Percentiles rank a stretch among this genome's conserved stretches.
These are phyloP conservation scores for Rotaria magnacalcarata DNA, from an alignment of 2,888 invertebrate genomes.

Conservation along the genomic window DNA sequence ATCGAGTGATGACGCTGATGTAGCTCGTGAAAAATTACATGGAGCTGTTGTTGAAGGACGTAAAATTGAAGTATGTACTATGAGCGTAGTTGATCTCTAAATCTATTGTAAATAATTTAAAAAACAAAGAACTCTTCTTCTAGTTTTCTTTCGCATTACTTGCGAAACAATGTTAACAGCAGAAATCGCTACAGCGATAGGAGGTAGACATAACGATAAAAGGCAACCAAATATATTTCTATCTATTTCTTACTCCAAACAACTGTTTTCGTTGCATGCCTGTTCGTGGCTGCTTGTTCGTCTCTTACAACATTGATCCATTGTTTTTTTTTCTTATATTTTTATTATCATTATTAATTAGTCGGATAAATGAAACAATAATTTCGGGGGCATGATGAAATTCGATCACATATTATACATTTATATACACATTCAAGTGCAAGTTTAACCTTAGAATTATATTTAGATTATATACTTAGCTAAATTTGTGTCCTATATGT, in stretches of 20 bases:
- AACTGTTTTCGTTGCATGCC: constrained; percentile 33
- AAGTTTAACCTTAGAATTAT: constrained; percentile 21
- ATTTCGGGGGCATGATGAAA: constrained; percentile 26
- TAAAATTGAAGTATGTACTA: constrained; percentile 77
- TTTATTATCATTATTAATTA: neutral
- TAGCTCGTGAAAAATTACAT: constrained; percentile 99
- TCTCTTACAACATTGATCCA: constrained; percentile 21
- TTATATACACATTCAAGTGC: neutral
- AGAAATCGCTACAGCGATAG: constrained; percentile 4
- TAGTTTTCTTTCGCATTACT: neutral
- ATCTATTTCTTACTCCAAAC: neutral
- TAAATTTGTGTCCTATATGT: constrained; percentile 22
- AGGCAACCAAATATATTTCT: constrained; percentile 31
- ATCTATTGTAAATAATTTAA: neutral
- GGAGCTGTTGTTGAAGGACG: constrained; percentile 99
- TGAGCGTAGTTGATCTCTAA: neutral
- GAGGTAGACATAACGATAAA: constrained; percentile 15
- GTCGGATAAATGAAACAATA: constrained; percentile 13
- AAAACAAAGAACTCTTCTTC: constrained; percentile 6
- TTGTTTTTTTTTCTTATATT: neutral
- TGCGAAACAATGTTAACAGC: constrained; percentile 22
- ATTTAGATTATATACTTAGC: constrained; percentile 26
- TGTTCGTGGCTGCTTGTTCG: constrained; percentile 36
- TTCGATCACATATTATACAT: constrained; percentile 24
- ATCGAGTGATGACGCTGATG: constrained; percentile 99